phyloP scores from a whole-genome alignment of 1,140 invertebrate species.

The Andrena cerasifolii region DNA sequence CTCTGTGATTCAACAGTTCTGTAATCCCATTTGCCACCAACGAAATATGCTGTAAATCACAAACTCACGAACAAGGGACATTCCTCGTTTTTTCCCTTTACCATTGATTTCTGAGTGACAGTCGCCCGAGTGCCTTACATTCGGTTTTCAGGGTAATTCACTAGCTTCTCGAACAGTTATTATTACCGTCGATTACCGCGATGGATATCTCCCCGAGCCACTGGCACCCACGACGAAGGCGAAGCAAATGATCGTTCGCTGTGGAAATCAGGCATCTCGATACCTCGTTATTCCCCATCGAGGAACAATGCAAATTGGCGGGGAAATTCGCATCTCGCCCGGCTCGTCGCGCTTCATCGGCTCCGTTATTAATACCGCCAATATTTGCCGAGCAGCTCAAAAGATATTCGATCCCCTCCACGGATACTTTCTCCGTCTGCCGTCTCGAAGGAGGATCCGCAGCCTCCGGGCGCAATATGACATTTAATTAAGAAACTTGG shows the following conservation, averaged over 20 bases:
- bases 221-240: conserved; percentile 2
- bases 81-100: too few species aligned
- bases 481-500: conserved; percentile 81
- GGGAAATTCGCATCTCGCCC: conserved; percentile 35
- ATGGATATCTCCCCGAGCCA: neutral
- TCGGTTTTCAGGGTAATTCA: too few species aligned
- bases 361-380: conserved; percentile 47
- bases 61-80: too few species aligned
- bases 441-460: neutral
- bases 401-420: conserved; percentile 18
- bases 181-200: too few species aligned
- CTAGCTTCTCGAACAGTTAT: too few species aligned
- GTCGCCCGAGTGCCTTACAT: too few species aligned
- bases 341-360: conserved; percentile 33
- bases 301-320: conserved; percentile 52
- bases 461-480: conserved; percentile 75
- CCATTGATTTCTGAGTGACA: too few species aligned
- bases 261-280: conserved; percentile 8
- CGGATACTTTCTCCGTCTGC: neutral
- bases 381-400: conserved; percentile 41
- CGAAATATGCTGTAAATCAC: too few species aligned
- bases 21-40: too few species aligned
- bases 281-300: conserved; percentile 33
- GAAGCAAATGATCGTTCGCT: conserved; percentile 6
- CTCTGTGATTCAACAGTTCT: too few species aligned